Conservation (phyloP, 2,797 vertebrate species). For the Muraenolepis orangiensis region DNA sequence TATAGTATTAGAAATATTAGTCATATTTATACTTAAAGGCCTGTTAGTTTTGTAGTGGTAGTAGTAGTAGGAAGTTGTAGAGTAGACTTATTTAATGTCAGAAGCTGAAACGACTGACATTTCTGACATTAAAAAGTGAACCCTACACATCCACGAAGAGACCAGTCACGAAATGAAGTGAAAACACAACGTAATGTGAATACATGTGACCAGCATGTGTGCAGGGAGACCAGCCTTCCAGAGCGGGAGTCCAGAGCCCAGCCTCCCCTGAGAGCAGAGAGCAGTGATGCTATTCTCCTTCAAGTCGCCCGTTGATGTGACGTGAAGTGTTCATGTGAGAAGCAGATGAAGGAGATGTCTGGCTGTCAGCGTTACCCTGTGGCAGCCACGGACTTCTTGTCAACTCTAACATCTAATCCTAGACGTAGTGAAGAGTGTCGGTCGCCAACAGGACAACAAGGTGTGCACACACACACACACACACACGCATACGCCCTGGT, state of each 20-base stretch:
- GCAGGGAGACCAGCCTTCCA: neutral
- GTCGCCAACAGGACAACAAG: neutral
- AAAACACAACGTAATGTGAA: no score
- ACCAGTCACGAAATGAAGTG: no score
- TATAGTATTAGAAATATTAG: no score
- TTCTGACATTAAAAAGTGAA: no score
- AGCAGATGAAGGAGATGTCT: neutral
- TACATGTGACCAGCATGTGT: no score
- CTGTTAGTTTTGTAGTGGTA: neutral
- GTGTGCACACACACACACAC: neutral
- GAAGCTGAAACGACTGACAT: no score
- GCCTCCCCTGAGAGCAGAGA: neutral
- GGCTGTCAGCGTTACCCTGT: neutral
- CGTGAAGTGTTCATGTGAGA: neutral
- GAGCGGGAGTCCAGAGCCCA: neutral
- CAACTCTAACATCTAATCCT: neutral
- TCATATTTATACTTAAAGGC: no score
- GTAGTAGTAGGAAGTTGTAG: no score
- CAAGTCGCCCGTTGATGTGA: neutral
- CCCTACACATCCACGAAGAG: no score
- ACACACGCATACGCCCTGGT: neutral
- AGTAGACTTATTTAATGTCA: no score
- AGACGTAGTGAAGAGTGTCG: neutral
- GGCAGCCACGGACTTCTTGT: neutral
- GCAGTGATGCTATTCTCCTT: neutral